phyloP scores from a whole-genome alignment of 2,888 invertebrate genomes.

The Lasioglossum figueresi region DNA sequence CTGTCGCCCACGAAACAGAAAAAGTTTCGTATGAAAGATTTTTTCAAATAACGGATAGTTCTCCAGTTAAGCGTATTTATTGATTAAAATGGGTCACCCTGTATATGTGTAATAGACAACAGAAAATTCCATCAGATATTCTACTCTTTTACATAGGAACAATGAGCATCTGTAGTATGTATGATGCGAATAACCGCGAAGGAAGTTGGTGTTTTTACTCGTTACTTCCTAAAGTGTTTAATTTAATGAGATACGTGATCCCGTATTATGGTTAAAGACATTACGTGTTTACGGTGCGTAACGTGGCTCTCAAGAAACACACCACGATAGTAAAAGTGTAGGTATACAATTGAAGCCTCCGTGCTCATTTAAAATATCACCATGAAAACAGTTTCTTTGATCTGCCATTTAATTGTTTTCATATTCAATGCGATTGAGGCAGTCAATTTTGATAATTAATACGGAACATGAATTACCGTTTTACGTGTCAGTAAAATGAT shows the following conservation, averaged over 20 bases:
- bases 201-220: constrained; percentile 7
- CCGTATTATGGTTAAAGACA: constrained; percentile 29
- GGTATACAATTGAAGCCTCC: background rate
- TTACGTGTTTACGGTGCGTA: constrained; percentile 36
- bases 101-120: background rate
- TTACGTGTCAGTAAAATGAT: background rate
- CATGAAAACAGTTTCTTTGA: background rate
- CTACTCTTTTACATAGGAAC: background rate
- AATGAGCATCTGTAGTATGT: constrained; percentile 28
- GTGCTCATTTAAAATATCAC: background rate
- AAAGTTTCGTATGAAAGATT: too few relatives aligned
- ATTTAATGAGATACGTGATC: constrained; percentile 59
- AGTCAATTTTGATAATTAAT: background rate
- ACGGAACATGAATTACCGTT: background rate
- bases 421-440: background rate
- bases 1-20: too few relatives aligned
- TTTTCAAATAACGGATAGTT: too few relatives aligned
- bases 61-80: too few relatives aligned
- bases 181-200: constrained; percentile 47
- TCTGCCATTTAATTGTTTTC: background rate
- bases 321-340: background rate
- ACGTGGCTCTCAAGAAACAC: constrained; percentile 8
- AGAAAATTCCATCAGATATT: constrained; percentile 12
- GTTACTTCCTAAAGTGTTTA: constrained; percentile 23
- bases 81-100: too few relatives aligned